Conservation (phyloP, 2,797 vertebrate genomes). For the Micromesistius poutassou region DNA sequence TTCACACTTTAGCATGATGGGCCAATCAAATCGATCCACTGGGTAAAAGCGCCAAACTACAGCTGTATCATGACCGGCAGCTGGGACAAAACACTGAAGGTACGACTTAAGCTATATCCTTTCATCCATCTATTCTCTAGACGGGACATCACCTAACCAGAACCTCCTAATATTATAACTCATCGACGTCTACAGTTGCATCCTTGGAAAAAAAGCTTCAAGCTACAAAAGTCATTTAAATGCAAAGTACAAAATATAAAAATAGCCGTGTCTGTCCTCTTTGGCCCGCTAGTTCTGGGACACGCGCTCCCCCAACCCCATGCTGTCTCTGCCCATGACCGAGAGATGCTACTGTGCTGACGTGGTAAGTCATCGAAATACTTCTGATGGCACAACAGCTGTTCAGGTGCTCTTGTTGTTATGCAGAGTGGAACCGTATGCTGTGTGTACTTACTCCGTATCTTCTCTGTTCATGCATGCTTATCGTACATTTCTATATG, state of each 20-base stretch:
- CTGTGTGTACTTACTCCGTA: neutral
- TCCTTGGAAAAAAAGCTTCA: neutral
- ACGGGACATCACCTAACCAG: neutral
- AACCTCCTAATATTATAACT: neutral
- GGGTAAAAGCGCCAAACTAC: slow-evolving; percentile 99
- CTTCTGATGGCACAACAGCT: neutral
- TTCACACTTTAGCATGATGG: slow-evolving; percentile 84
- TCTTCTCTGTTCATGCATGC: neutral
- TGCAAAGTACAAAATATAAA: neutral
- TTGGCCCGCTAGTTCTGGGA: slow-evolving; percentile 88
- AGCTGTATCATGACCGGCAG: slow-evolving; percentile 97
- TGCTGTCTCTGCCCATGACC: slow-evolving; percentile 95
- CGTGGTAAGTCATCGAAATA: slow-evolving; percentile 78
- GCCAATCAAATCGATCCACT: slow-evolving; percentile 93
- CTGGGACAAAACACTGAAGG: slow-evolving; percentile 99
- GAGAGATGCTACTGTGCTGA: slow-evolving; percentile 97
- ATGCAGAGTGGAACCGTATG: neutral
- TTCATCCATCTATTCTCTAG: neutral
- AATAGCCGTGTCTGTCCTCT: neutral
- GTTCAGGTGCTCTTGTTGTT: neutral
- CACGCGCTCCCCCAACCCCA: slow-evolving; percentile 92
- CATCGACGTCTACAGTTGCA: neutral
- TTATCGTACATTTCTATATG: neutral
- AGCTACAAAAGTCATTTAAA: neutral
- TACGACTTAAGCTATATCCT: slow-evolving; percentile 39